These are phyloP conservation scores for Phasia obesa DNA, from an alignment of 2,888 invertebrate genomes.

Conservation along the genomic window DNA sequence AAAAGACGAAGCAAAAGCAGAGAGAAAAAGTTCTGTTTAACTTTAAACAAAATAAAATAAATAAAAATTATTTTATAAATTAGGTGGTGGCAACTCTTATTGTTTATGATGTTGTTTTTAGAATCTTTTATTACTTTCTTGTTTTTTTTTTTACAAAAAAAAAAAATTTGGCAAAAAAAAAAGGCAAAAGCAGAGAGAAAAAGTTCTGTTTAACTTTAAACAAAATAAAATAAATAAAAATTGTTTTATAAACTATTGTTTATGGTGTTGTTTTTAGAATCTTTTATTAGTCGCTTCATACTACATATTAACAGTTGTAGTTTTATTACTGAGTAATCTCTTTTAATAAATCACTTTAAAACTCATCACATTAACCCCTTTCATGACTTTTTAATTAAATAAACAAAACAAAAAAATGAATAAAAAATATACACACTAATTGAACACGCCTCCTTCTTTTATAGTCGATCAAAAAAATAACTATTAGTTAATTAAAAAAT, in stretches of 20 bases:
- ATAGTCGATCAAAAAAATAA: too few species aligned
- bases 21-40: background rate
- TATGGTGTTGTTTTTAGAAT: background rate
- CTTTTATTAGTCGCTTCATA: slow-evolving; percentile 6
- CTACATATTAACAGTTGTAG: slow-evolving; percentile 1
- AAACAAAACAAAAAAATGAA: too few species aligned
- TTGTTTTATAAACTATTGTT: background rate
- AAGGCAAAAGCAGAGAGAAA: background rate
- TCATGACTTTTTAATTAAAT: too few species aligned
- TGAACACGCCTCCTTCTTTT: too few species aligned
- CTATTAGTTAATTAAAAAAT: too few species aligned
- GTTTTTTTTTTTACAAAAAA: slow-evolving; percentile 5
- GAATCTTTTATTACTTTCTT: background rate
- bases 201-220: background rate
- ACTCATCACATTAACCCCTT: too few species aligned
- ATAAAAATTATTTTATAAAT: background rate
- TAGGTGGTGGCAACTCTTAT: background rate
- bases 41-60: background rate
- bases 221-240: background rate
- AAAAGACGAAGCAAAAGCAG: slow-evolving; percentile 4
- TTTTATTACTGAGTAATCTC: background rate
- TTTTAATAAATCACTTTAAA: too few species aligned
- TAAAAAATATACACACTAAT: too few species aligned
- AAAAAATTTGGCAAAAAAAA: slow-evolving; percentile 26
- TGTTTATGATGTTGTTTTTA: background rate